phyloP scores from a whole-genome alignment of 1,140 invertebrate genomes.

The Eciton burchellii region DNA sequence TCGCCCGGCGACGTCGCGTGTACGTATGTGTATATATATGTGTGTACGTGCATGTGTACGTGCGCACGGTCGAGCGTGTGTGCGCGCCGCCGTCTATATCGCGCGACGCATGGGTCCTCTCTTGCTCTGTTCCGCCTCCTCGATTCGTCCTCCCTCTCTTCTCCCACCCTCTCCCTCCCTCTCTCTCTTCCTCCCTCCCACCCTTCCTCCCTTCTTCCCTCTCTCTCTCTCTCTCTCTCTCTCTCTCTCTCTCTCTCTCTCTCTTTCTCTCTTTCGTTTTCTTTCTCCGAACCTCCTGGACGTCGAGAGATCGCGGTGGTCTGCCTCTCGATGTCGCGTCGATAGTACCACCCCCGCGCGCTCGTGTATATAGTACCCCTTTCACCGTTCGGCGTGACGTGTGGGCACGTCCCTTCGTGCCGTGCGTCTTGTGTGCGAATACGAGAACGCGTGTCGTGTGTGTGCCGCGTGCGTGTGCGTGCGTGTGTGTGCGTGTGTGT shows the following conservation, averaged over 20 bases:
- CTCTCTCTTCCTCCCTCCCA: too few species aligned
- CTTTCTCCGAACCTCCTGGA: neutral
- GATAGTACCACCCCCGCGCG: slow-evolving; percentile 29
- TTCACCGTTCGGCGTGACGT: slow-evolving; percentile 45
- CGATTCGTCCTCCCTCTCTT: neutral
- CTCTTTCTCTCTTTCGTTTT: neutral
- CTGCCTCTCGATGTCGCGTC: neutral
- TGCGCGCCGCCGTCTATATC: slow-evolving; percentile 33
- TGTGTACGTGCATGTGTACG: neutral
- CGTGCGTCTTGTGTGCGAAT: slow-evolving; percentile 49
- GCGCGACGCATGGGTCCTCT: slow-evolving; percentile 29
- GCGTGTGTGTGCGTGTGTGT: neutral
- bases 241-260: neutral
- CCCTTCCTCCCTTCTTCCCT: too few species aligned
- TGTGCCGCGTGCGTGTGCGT: neutral
- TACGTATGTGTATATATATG: neutral
- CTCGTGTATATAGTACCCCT: slow-evolving; percentile 29
- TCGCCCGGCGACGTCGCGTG: neutral
- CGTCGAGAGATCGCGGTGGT: neutral
- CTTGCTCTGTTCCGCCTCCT: slow-evolving; percentile 6
- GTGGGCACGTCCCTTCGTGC: slow-evolving; percentile 45
- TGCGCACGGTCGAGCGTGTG: slow-evolving; percentile 1
- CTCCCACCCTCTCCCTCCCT: neutral
- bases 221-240: neutral
- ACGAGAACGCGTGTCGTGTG: slow-evolving; percentile 50